Base-by-base conservation (phyloP, 1,140 invertebrate genomes). In the Ylistrum balloti region DNA sequence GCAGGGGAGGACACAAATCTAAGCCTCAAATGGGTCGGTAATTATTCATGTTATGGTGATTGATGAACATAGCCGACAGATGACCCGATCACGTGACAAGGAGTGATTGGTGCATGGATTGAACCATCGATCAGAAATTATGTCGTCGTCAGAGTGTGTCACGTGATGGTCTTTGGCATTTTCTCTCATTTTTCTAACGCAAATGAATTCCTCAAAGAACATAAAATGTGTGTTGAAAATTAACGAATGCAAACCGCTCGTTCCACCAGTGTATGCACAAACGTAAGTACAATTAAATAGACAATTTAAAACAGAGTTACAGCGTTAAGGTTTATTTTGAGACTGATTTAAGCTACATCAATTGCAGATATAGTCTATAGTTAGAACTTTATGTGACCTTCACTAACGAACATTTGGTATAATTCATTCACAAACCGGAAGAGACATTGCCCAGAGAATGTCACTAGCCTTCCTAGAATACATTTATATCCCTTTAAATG, bases 41-140 rank as follows among this genome's bases (percentile, higher is more conserved):
- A 74, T 74, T 74, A 74, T 74, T 74, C 56, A 74, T 74, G 56
- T 74, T 74, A 28, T 74, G 56, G 56, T 74, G 56, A 74, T 74
- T 74, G 56, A 74, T 74, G 56, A 74, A 74, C 56, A 74, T 74
- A 74, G 56, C 56, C 56, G 56, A 74, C 56, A 28, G 56, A 74
- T 74, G 56, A 74, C 56, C 56, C 56, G 56, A 74, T 74, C 56
- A 74, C 56, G n/a, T 74, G 56, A n/a, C 56, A 5, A 74, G 56
- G n/a, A 74, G 17, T 74, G 56, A 74, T 74, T 74, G 56, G 56
- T 28, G 56, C 56, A 74, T 74, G 56, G 56, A 74, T 74, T 74
- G 56, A 28, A 74, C 15, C 56, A 74, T 74, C 56, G 56, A 74
- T 74, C 56, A 74, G 56, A 74, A 74, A n/a, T 74, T n/a, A 28